These are phyloP conservation scores for Xylophagus ater DNA, from an alignment of 2,888 invertebrate genomes.

Conservation along the genomic window DNA sequence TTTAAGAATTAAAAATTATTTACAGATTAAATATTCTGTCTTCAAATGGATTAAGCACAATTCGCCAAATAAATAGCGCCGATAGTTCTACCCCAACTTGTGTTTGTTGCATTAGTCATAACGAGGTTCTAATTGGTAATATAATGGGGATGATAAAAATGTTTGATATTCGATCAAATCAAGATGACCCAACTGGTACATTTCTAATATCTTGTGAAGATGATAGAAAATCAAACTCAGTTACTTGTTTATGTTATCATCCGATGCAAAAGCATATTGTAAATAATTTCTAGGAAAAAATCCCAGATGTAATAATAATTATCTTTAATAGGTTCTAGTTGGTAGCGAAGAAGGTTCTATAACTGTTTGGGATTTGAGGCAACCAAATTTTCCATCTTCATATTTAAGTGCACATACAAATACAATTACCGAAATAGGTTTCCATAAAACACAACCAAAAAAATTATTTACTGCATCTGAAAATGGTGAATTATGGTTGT, in stretches of 20 bases:
- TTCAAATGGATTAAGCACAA: conserved; percentile 39
- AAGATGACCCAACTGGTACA: conserved; percentile 52
- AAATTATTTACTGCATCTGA: conserved; percentile 71
- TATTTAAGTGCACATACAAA: conserved; percentile 65
- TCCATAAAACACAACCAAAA: conserved; percentile 75
- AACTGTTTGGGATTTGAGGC: conserved; percentile 82
- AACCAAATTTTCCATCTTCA: conserved; percentile 71
- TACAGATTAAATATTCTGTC: conserved; percentile 42
- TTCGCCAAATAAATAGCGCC: conserved; percentile 48
- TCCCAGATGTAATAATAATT: not conserved
- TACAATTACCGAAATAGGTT: conserved; percentile 73
- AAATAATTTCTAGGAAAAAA: conserved; percentile 18
- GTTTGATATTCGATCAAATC: conserved; percentile 64
- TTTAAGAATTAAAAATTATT: not conserved
- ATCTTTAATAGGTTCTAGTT: conserved; percentile 45
- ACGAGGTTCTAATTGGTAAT: conserved; percentile 69
- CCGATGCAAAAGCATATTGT: conserved; percentile 80
- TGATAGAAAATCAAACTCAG: conserved; percentile 44
- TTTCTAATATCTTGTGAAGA: conserved; percentile 67
- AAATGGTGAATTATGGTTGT: conserved; percentile 81
- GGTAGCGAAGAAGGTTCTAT: conserved; percentile 80
- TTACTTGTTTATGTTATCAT: conserved; percentile 67
- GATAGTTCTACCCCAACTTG: conserved; percentile 74
- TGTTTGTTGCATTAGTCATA: conserved; percentile 59
- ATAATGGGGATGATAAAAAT: conserved; percentile 82